phyloP scores from a whole-genome alignment of 2,888 invertebrate species.

The Oconnorella tubifera region DNA sequence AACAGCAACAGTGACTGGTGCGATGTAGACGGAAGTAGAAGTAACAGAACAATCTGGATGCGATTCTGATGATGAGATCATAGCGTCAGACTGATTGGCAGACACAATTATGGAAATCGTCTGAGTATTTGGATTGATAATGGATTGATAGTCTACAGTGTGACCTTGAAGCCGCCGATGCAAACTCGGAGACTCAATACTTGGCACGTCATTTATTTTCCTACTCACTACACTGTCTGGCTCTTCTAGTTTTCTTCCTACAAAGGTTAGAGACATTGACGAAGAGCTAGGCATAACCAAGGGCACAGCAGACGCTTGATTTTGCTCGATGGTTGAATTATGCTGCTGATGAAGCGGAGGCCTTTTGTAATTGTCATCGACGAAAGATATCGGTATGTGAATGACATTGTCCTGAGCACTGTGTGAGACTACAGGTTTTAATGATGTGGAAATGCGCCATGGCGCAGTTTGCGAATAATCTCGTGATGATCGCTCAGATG shows the following conservation, averaged over 20 bases:
- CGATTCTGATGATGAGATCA: background rate
- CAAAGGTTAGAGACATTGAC: slow-evolving; percentile 10
- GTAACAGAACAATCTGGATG: no score
- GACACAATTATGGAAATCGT: background rate
- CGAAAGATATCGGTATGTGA: slow-evolving; percentile 12
- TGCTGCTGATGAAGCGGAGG: background rate
- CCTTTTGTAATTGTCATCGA: background rate
- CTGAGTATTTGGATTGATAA: background rate
- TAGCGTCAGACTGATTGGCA: background rate
- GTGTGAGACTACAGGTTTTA: background rate
- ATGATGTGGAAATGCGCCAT: slow-evolving; percentile 11
- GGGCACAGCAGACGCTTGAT: background rate
- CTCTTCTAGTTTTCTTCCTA: slow-evolving; percentile 4
- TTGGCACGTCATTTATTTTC: background rate
- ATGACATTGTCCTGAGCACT: slow-evolving; percentile 1
- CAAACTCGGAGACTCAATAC: background rate
- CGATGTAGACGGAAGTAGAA: slow-evolving; percentile 10
- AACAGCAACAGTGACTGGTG: no score
- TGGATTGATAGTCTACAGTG: background rate
- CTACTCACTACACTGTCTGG: background rate
- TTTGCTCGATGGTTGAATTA: no score
- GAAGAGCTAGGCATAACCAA: background rate
- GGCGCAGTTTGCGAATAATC: slow-evolving; percentile 26
- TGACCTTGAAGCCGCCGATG: background rate
- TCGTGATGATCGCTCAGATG: no score